phyloP scores from a whole-genome alignment of 2,797 vertebrate species.

The Spatula clypeata region DNA sequence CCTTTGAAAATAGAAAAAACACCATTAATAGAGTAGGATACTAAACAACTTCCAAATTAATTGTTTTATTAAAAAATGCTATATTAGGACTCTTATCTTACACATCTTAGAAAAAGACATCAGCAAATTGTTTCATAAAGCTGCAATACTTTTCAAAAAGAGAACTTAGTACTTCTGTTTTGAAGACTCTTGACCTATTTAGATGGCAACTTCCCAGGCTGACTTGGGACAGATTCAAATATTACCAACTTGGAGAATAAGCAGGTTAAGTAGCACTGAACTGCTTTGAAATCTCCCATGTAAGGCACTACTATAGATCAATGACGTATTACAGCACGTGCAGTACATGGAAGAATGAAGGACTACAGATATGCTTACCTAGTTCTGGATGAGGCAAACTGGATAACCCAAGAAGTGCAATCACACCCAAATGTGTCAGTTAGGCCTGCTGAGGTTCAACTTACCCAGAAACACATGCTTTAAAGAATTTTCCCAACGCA shows the following conservation, averaged over 20 bases:
- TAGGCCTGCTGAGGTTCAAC: neutral
- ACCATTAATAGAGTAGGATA: neutral
- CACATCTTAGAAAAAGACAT: neutral
- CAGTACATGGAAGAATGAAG: fast-evolving
- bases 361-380: neutral
- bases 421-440: neutral
- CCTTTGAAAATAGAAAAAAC: conserved; percentile 84
- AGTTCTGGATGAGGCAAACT: neutral
- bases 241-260: neutral
- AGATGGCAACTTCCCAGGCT: neutral
- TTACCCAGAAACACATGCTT: neutral
- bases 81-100: neutral
- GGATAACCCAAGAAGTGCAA: neutral
- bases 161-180: neutral
- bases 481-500: neutral
- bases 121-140: neutral
- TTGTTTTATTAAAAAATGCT: neutral
- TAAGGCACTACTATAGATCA: fast-evolving
- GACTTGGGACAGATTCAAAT: neutral
- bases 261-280: neutral
- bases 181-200: neutral
- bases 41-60: neutral
- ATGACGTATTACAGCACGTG: fast-evolving
- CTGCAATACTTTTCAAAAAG: neutral
- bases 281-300: neutral